phyloP scores from a whole-genome alignment of 2,888 invertebrate genomes.

The Brenthis hecate region DNA sequence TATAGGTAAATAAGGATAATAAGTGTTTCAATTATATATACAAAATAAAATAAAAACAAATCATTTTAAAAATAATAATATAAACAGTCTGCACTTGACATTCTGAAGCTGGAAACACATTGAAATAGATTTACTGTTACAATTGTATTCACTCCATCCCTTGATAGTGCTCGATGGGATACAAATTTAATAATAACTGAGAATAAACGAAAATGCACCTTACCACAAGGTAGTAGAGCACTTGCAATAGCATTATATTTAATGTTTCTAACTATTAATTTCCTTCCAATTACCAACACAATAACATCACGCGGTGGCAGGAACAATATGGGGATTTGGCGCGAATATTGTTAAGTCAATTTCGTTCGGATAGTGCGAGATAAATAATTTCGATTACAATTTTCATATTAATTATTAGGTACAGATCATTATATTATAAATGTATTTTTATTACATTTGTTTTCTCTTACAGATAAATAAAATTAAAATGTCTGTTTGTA shows the following conservation, averaged over 20 bases:
- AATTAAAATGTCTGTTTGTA: too few relatives aligned
- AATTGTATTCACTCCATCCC: slow-evolving; percentile 51
- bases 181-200: slow-evolving; percentile 38
- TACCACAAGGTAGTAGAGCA: slow-evolving; percentile 41
- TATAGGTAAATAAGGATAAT: background rate
- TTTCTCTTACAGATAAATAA: too few relatives aligned
- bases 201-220: slow-evolving; percentile 41
- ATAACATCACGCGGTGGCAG: slow-evolving; percentile 66
- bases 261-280: slow-evolving; percentile 69
- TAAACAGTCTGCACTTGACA: slow-evolving; percentile 51
- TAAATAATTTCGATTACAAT: slow-evolving; percentile 16
- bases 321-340: slow-evolving; percentile 69
- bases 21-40: background rate
- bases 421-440: too few relatives aligned
- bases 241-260: slow-evolving; percentile 39
- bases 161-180: slow-evolving; percentile 50
- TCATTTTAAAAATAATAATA: slow-evolving; percentile 38
- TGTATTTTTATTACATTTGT: too few relatives aligned
- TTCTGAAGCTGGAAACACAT: slow-evolving; percentile 51
- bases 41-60: slow-evolving; percentile 18
- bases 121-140: slow-evolving; percentile 53
- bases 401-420: background rate
- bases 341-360: slow-evolving; percentile 69
- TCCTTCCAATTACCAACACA: slow-evolving; percentile 72
- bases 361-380: slow-evolving; percentile 48